Evolutionary conservation across 2,797 vertebrate genomes (phyloP).

Genomic region (Melanotaenia maccullochi): DNA sequence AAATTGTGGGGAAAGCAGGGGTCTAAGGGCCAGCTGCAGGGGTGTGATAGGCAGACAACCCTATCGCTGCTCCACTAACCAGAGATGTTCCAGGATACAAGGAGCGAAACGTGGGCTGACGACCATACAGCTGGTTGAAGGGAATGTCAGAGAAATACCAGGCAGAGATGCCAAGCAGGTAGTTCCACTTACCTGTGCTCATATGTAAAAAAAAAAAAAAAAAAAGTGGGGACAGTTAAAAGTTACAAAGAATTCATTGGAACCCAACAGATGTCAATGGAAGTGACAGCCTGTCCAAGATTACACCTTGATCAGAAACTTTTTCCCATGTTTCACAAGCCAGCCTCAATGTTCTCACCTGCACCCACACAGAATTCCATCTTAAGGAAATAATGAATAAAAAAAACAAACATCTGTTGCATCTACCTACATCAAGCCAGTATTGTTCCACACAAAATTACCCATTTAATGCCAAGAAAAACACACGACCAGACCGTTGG

Average conservation of each 20-base stretch:
- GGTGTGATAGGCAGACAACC: too few species aligned
- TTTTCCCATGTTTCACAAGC: slow-evolving; percentile 3
- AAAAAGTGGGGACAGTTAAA: not conserved
- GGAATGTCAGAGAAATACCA: too few species aligned
- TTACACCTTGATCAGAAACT: not conserved
- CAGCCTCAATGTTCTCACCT: not conserved
- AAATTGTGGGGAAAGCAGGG: too few species aligned
- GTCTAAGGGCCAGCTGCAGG: too few species aligned
- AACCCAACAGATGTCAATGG: not conserved
- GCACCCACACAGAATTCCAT: slow-evolving; percentile 5
- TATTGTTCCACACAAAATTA: slow-evolving; percentile 55
- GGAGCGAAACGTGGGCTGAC: too few species aligned
- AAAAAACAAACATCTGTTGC: slow-evolving; percentile 51
- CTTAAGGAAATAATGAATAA: slow-evolving; percentile 44
- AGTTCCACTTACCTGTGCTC: not conserved
- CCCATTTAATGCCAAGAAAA: slow-evolving; percentile 41
- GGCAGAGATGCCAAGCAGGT: not conserved
- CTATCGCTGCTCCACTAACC: too few species aligned
- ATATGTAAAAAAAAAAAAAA: not conserved
- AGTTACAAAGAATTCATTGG: not conserved
- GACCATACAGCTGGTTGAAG: too few species aligned
- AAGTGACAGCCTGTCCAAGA: not conserved
- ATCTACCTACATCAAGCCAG: slow-evolving; percentile 31
- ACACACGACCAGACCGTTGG: slow-evolving; percentile 35
- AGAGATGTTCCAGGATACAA: too few species aligned